Evolutionary conservation across 2,797 vertebrate species (phyloP).

Genomic region (Zalophus californianus): DNA sequence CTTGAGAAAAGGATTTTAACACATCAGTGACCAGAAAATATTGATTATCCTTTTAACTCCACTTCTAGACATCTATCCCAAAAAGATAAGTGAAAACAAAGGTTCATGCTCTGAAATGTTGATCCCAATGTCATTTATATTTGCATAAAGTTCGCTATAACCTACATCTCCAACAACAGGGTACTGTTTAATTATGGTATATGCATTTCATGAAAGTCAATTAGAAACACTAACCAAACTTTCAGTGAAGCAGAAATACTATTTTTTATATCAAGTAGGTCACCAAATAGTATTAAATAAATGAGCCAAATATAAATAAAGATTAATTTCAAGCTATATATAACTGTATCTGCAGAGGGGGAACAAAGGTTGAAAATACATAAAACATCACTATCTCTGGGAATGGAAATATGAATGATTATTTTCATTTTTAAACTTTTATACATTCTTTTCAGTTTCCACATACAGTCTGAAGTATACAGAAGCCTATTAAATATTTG

Average conservation of each 20-base stretch:
- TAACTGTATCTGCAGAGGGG: background rate
- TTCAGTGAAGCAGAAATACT: background rate
- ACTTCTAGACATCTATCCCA: constrained; percentile 15
- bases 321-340: constrained; percentile 51
- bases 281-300: constrained; percentile 32
- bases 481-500: constrained; percentile 13
- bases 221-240: constrained; percentile 49
- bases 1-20: constrained; percentile 51
- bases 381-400: background rate
- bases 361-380: background rate
- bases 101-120: constrained; percentile 1
- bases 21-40: constrained; percentile 55
- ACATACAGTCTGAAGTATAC: background rate
- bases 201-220: constrained; percentile 6
- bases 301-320: constrained; percentile 58
- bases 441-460: background rate
- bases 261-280: constrained; percentile 14
- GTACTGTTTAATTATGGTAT: background rate
- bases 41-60: constrained; percentile 3
- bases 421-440: constrained; percentile 51
- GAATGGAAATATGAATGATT: background rate
- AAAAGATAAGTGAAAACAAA: constrained; percentile 54
- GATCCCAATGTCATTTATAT: background rate
- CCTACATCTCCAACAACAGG: background rate
- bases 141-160: constrained; percentile 38